Base-by-base conservation (phyloP, 2,888 invertebrate genomes). In the Athalia circularis region DNA sequence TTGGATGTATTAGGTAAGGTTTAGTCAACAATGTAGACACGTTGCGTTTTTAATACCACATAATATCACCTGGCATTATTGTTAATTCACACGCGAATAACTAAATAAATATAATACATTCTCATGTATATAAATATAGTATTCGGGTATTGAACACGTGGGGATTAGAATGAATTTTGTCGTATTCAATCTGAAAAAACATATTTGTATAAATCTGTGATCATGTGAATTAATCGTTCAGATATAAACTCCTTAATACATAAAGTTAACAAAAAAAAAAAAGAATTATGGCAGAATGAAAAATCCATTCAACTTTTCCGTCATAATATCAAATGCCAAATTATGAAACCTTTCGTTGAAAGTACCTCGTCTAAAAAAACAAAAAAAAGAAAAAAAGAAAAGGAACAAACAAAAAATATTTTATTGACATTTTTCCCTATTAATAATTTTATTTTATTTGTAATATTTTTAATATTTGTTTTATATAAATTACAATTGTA, bases 1-100 rank as follows among this genome's bases (percentile, higher is more conserved):
- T 87, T 86, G 84, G 83, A 85, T 86, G 85, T 84, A 78, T 85
- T 83, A 80, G 79, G 80, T 85, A 84, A 86, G 84, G 65, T 81
- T 84, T 82, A 83, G 82, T 83, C 82, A 82, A 82, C 80, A 81
- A 84, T 82, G 83, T 83, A 82, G 82, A 81, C 81, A 82, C 83
- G 85, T 86, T 86, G 82, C 82, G 82, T 84, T 86, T 83, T 80
- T 79, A 83, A 76, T 84, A 77, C 43, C 68, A 68, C 68, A 52
- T 9, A 43, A 67, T 45, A 70, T 79, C 78, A 61, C 65, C 80
- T 77, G 79, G 79, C 78, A 80, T 78, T 80, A 82, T 57, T 80
- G 54, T 54, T 47, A 45, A 45, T 64, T 45, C n/a, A 64, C n/a
- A 64, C 29, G 15, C 11, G 45, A 43, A 6, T 43, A 11, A 62